phyloP scores from a whole-genome alignment of 2,888 invertebrate species.

The Microplitis manilae region DNA sequence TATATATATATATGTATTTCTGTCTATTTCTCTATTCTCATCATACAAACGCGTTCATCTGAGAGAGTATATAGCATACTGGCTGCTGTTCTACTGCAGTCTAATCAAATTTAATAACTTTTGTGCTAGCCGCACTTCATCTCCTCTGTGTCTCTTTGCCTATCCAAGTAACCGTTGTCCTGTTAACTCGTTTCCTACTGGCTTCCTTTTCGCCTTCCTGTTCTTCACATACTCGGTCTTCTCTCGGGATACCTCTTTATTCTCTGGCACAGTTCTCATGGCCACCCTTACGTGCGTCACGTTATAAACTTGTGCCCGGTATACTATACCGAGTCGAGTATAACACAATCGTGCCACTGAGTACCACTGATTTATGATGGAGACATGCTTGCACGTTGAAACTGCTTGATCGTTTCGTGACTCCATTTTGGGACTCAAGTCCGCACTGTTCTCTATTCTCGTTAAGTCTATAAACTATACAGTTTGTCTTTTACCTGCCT shows the following conservation, averaged over 20 bases:
- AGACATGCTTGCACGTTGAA: conserved; percentile 60
- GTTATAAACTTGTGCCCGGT: conserved; percentile 59
- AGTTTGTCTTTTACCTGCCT: not conserved
- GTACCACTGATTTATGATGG: conserved; percentile 64
- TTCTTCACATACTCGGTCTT: conserved; percentile 15
- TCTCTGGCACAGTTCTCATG: conserved; percentile 1
- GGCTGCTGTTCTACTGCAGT: conserved; percentile 59
- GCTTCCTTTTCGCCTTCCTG: conserved; percentile 22
- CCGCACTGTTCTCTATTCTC: not conserved
- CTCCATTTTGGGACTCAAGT: conserved; percentile 54
- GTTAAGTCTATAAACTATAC: too few species aligned
- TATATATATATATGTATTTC: conserved; percentile 18
- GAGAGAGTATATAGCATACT: not conserved
- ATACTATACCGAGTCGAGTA: not conserved
- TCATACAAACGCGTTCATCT: not conserved
- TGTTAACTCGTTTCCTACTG: conserved; percentile 26
- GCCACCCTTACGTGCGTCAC: conserved; percentile 50
- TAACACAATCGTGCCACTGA: conserved; percentile 50
- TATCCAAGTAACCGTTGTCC: conserved; percentile 33
- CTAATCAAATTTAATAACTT: conserved; percentile 71
- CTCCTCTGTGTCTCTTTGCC: conserved; percentile 40
- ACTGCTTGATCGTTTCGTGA: conserved; percentile 59
- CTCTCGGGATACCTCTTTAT: conserved; percentile 7
- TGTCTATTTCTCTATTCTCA: not conserved
- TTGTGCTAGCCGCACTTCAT: conserved; percentile 59